Conservation (phyloP, 2,888 invertebrate species). For the Catocala sponsa region DNA sequence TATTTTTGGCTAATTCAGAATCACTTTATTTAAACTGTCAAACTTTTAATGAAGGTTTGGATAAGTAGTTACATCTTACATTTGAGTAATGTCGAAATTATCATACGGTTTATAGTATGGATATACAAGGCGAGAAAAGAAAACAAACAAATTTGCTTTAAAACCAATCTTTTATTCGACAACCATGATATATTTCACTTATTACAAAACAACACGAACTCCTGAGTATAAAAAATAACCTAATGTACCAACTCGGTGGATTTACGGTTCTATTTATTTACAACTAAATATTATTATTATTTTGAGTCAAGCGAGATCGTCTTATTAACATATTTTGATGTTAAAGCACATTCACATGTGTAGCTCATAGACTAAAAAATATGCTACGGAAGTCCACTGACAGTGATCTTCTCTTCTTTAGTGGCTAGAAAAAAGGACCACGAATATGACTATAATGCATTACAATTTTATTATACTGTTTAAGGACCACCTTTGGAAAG, state of each 20-base stretch:
- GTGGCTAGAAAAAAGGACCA: too few species aligned
- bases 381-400: not conserved
- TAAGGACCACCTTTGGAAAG: too few species aligned
- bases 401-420: too few species aligned
- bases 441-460: too few species aligned
- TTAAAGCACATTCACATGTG: constrained; percentile 4
- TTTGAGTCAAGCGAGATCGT: constrained; percentile 58
- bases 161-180: constrained; percentile 39
- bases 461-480: too few species aligned
- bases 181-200: constrained; percentile 33
- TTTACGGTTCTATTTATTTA: constrained; percentile 43
- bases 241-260: constrained; percentile 51
- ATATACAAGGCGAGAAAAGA: not conserved
- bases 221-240: constrained; percentile 24
- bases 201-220: constrained; percentile 21
- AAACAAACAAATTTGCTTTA: constrained; percentile 16
- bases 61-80: too few species aligned
- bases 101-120: too few species aligned
- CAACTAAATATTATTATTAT: constrained; percentile 33
- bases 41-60: too few species aligned
- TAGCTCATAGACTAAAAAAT: not conserved
- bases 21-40: too few species aligned
- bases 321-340: constrained; percentile 34
- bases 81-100: too few species aligned
- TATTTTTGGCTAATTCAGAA: too few species aligned